phyloP scores from a whole-genome alignment of 2,797 vertebrate species.

The Melanotaenia pygmaea region DNA sequence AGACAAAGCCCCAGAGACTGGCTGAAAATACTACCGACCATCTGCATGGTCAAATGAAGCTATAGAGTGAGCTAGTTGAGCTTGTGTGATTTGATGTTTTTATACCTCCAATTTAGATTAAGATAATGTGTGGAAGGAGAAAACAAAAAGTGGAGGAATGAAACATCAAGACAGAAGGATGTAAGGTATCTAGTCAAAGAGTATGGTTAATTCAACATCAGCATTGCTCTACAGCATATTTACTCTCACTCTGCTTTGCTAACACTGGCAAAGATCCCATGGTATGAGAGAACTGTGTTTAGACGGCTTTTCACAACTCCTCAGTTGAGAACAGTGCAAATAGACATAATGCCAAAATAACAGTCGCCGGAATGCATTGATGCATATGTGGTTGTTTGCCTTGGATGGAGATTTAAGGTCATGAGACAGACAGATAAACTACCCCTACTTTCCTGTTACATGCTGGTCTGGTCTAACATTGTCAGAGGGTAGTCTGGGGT shows the following conservation, averaged over 20 bases:
- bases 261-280: conserved; percentile 57
- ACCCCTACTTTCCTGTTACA: conserved; percentile 55
- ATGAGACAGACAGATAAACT: conserved; percentile 74
- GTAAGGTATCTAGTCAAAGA: conserved; percentile 7
- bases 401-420: conserved; percentile 78
- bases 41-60: not conserved
- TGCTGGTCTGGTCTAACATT: conserved; percentile 50
- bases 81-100: not conserved
- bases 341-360: conserved; percentile 83
- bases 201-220: conserved; percentile 41
- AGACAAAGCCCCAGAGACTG: no score
- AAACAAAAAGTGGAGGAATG: not conserved
- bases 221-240: conserved; percentile 53
- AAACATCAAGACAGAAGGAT: not conserved
- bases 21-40: not conserved
- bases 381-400: conserved; percentile 75
- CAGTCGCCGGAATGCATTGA: conserved; percentile 76
- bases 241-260: conserved; percentile 54
- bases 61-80: not conserved
- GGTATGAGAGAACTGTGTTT: conserved; percentile 75
- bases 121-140: not conserved
- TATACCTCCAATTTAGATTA: not conserved
- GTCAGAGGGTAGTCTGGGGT: conserved; percentile 21
- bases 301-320: conserved; percentile 74
- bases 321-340: conserved; percentile 78